Percentiles rank a stretch among this genome's conserved stretches.
Evolutionary conservation across 2,797 vertebrate species (phyloP).

Genomic region (Parauchenoglanis punctatus): DNA sequence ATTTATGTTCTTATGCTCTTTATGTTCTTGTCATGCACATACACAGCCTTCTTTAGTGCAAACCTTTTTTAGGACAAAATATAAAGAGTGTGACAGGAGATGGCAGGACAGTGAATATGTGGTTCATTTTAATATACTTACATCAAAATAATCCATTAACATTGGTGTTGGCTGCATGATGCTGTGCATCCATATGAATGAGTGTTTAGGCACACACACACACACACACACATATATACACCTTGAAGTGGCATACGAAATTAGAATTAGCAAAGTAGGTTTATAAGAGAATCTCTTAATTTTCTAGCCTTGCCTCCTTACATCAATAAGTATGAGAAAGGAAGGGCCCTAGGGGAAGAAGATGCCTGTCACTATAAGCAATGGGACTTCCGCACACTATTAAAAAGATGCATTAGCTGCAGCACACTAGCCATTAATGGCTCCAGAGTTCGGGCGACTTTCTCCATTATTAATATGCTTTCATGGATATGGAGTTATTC

Average conservation of each 20-base stretch:
- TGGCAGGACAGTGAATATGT: not conserved
- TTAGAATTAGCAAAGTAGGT: conserved; percentile 5
- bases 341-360: conserved; percentile 47
- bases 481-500: conserved; percentile 54
- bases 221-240: not conserved
- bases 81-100: not conserved
- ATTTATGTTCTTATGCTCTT: not conserved
- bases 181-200: not conserved
- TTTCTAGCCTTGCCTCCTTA: conserved; percentile 30
- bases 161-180: not conserved
- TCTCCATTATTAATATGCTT: conserved; percentile 63
- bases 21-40: not conserved
- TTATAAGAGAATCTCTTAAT: not conserved
- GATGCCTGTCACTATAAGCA: conserved; percentile 54
- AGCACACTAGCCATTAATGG: conserved; percentile 51
- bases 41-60: not conserved
- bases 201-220: not conserved
- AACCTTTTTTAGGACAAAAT: not conserved
- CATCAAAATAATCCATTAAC: not conserved
- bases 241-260: not conserved
- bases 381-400: conserved; percentile 58
- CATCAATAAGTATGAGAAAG: conserved; percentile 36
- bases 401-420: conserved; percentile 60
- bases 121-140: not conserved
- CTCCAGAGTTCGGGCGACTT: conserved; percentile 55